A percentile compares a stretch with the other conserved stretches of the same genome.
phyloP scores from a whole-genome alignment of 2,888 invertebrate species.

The Latheticus oryzae region DNA sequence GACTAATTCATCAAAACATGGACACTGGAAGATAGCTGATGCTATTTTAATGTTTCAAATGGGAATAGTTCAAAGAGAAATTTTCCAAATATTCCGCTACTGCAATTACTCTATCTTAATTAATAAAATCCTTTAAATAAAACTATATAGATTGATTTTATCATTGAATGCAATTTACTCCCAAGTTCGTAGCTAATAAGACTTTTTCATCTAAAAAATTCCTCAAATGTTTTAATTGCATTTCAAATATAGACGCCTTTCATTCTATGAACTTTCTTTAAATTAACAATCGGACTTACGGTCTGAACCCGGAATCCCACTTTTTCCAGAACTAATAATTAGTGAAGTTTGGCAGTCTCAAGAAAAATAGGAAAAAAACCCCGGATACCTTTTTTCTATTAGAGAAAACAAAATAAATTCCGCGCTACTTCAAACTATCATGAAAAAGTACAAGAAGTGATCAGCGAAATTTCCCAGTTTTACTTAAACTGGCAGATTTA shows the following conservation, averaged over 20 bases:
- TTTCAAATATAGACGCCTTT: slow-evolving; percentile 7
- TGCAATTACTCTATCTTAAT: slow-evolving; percentile 40
- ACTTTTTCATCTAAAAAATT: no score
- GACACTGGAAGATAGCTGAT: slow-evolving; percentile 32
- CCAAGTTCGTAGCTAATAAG: no score
- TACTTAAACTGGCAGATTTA: slow-evolving; percentile 16
- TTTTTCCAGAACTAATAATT: slow-evolving; percentile 24
- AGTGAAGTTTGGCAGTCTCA: slow-evolving; percentile 18
- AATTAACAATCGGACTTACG: neutral
- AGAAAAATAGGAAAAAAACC: neutral
- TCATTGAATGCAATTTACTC: no score
- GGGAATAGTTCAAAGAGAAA: slow-evolving; percentile 36
- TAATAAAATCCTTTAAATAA: slow-evolving; percentile 34
- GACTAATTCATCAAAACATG: slow-evolving; percentile 18
- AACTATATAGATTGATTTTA: slow-evolving; percentile 35
- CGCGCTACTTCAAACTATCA: no score
- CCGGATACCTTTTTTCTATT: slow-evolving; percentile 10
- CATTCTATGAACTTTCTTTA: neutral
- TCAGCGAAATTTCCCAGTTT: slow-evolving; percentile 13
- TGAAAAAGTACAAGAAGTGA: no score
- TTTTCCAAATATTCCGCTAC: slow-evolving; percentile 33
- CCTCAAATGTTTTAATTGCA: slow-evolving; percentile 23
- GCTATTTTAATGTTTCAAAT: slow-evolving; percentile 39
- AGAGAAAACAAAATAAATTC: no score
- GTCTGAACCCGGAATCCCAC: neutral